phyloP scores from a whole-genome alignment of 2,888 invertebrate genomes.

The Drosophila koepferae region DNA sequence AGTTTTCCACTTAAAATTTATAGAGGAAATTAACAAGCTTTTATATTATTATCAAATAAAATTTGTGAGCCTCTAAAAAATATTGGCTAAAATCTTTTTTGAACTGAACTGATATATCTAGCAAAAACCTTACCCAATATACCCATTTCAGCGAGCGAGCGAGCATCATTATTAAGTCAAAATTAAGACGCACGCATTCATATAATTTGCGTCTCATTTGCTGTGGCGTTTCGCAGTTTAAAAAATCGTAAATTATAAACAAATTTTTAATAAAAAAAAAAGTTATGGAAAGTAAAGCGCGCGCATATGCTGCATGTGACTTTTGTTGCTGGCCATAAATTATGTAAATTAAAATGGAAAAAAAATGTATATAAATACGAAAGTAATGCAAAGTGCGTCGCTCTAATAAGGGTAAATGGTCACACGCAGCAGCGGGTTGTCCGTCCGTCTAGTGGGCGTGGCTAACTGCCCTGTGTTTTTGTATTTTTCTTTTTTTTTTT shows the following conservation, averaged over 20 bases:
- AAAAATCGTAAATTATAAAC: constrained; percentile 71
- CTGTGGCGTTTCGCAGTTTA: constrained; percentile 41
- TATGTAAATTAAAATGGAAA: constrained; percentile 68
- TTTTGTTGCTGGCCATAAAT: constrained; percentile 76
- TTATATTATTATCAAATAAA: background rate
- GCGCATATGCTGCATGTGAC: constrained; percentile 71
- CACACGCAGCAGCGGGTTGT: constrained; percentile 58
- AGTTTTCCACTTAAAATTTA: background rate
- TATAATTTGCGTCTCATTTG: constrained; percentile 64
- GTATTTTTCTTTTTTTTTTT: constrained; percentile 8
- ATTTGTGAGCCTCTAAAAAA: background rate
- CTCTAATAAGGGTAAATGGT: constrained; percentile 77
- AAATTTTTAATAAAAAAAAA: constrained; percentile 66
- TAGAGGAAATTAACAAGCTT: too few species aligned
- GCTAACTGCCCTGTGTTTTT: constrained; percentile 35
- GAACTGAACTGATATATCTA: background rate
- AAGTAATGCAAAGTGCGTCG: constrained; percentile 51
- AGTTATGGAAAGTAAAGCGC: constrained; percentile 3
- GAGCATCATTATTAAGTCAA: background rate
- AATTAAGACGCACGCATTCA: constrained; percentile 23
- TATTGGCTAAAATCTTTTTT: background rate
- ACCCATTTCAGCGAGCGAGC: background rate
- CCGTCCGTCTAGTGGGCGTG: constrained; percentile 56
- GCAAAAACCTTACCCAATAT: background rate
- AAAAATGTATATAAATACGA: constrained; percentile 30